Conservation (phyloP, 2,888 invertebrate species). For the Alloplasta piceator region DNA sequence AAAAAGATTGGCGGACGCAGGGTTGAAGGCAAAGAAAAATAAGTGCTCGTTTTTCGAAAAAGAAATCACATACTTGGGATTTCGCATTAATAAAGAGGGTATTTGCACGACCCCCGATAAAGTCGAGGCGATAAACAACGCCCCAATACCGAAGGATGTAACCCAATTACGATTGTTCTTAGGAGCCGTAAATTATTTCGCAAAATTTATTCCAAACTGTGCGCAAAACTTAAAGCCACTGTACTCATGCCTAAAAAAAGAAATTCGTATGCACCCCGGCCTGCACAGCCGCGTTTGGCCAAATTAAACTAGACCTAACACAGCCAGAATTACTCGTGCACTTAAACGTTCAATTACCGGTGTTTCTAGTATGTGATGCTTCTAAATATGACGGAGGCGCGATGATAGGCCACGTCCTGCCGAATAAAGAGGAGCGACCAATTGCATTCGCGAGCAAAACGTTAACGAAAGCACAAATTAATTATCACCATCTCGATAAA, state of each 20-base stretch:
- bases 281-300: not conserved
- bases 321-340: no score
- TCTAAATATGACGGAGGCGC: slow-evolving; percentile 76
- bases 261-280: not conserved
- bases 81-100: not conserved
- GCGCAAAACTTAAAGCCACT: not conserved
- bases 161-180: no score
- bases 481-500: slow-evolving; percentile 70
- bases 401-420: slow-evolving; percentile 55
- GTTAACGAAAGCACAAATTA: slow-evolving; percentile 64
- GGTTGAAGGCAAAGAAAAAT: slow-evolving; percentile 29
- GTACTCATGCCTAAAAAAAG: not conserved
- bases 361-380: slow-evolving; percentile 75
- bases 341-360: not conserved
- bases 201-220: slow-evolving; percentile 12
- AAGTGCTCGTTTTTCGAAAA: slow-evolving; percentile 36
- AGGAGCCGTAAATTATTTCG: slow-evolving; percentile 4
- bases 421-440: slow-evolving; percentile 32
- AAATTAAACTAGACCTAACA: slow-evolving; percentile 13
- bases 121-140: no score
- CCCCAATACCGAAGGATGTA: no score
- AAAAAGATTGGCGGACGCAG: slow-evolving; percentile 21
- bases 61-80: slow-evolving; percentile 36
- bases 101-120: no score
- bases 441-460: slow-evolving; percentile 67